Evolutionary conservation across 2,113 vertebrate genomes (phyloP).

Genomic region (Rhineura floridana): DNA sequence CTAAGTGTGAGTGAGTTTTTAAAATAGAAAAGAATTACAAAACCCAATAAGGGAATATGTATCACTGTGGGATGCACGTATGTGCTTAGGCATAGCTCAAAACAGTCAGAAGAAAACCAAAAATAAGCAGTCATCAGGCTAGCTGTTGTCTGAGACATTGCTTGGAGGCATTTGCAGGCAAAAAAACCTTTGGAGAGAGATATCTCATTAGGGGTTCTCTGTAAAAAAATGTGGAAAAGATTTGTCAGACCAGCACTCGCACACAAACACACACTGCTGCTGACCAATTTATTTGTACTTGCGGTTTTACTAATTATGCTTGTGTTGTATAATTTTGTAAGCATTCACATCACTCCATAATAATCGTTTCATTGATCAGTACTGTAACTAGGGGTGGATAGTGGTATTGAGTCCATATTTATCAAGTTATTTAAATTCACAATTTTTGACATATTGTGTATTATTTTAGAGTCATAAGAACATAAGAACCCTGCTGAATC

Average conservation of each 20-base stretch:
- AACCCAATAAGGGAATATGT: slow-evolving; percentile 1
- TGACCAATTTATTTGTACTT: not conserved
- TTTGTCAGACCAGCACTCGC: slow-evolving; percentile 31
- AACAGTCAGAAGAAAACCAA: not conserved
- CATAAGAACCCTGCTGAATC: no score
- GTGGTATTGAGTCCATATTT: not conserved
- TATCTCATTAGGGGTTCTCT: slow-evolving; percentile 36
- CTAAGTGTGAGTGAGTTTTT: not conserved
- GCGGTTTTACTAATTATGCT: not conserved
- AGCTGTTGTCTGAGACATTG: slow-evolving; percentile 38
- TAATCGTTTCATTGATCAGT: not conserved
- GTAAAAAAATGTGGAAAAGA: slow-evolving; percentile 7
- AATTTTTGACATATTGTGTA: not conserved
- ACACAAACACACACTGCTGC: not conserved
- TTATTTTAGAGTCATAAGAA: no score
- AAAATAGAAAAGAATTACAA: not conserved
- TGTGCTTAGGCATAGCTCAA: slow-evolving; percentile 11
- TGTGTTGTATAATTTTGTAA: not conserved
- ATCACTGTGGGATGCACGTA: not conserved
- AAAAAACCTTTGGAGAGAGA: slow-evolving; percentile 36
- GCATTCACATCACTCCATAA: not conserved
- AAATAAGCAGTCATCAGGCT: slow-evolving; percentile 14
- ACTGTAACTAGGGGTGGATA: not conserved
- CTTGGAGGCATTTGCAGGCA: slow-evolving; percentile 44
- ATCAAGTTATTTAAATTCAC: not conserved